Base-by-base conservation (phyloP, 2,888 invertebrate genomes). In the Scaptomyza parva region DNA sequence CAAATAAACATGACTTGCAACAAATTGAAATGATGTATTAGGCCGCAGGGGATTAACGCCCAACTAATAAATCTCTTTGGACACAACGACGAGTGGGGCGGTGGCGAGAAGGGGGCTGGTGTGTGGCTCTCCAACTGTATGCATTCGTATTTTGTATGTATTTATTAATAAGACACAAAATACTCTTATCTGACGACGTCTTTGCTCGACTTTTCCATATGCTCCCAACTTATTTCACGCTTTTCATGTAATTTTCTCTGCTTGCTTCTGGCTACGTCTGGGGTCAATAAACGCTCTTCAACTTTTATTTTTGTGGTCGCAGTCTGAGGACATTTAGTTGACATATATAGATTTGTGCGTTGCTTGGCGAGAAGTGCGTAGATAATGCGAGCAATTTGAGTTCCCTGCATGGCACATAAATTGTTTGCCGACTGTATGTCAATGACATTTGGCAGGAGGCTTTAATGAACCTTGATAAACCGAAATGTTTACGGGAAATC, bases 1-100 rank as follows among this genome's bases (percentile, higher is more conserved):
- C 82, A 83, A 86, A 86, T 82, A 86, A 82, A 82, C 88, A 87
- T 68, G 78, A 88, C 86, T 85, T 86, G 86, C 78, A 83, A 83
- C 89, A 86, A 87, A 88, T 87, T 84, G 88, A 86, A 87, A 87
- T 87, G 86, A 88, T 86, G 84, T 88, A 86, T 86, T 88, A 78
- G 84, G 84, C 86, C 88, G 74, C 77, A 76, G 88, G 86, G 86
- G 84, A 86, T 83, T 81, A 86, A 85, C 88, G 88, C 86, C 86
- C 86, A 88, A 88, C 89, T 87, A 86, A 86, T 86, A 86, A 86
- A 86, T 86, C 86, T 86, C 88, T 67, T 57, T 61, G 75, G 76
- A 61, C 77, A 61, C 76, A 62, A 48, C 59, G 48, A 61, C 50
- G 28, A 30, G 57, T 44, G 66, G 66, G 48, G 9, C 28, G 28